Evolutionary conservation across 2,797 vertebrate species (phyloP).

Genomic region (Scyliorhinus canicula): DNA sequence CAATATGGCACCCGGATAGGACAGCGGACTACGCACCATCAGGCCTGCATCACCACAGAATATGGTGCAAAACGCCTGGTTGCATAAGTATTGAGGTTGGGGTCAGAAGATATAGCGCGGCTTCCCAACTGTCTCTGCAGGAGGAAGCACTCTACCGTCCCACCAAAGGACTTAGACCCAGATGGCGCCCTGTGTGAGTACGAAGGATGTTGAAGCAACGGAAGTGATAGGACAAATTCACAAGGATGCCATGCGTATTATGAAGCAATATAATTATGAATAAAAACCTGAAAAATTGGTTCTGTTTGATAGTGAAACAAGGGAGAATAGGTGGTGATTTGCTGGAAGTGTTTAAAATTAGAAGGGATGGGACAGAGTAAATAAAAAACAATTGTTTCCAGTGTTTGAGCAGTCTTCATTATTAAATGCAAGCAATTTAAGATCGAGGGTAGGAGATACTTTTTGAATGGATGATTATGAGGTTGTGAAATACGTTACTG

Average conservation of each 20-base stretch:
- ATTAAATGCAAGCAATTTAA: neutral
- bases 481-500: neutral
- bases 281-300: neutral
- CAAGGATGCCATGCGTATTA: neutral
- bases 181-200: too few species aligned
- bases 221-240: neutral
- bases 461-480: neutral
- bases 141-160: too few species aligned
- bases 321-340: neutral
- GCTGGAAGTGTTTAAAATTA: neutral
- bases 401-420: neutral
- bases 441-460: neutral
- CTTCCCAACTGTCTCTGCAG: too few species aligned
- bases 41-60: too few species aligned
- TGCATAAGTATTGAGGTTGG: too few species aligned
- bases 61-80: too few species aligned
- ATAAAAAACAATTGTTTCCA: neutral
- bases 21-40: too few species aligned
- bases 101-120: too few species aligned
- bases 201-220: neutral
- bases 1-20: too few species aligned
- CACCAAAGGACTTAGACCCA: too few species aligned
- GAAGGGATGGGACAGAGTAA: neutral
- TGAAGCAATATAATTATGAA: neutral
- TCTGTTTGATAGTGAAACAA: neutral